phyloP scores from a whole-genome alignment of 2,797 vertebrate species.

The Melanogrammus aeglefinus region DNA sequence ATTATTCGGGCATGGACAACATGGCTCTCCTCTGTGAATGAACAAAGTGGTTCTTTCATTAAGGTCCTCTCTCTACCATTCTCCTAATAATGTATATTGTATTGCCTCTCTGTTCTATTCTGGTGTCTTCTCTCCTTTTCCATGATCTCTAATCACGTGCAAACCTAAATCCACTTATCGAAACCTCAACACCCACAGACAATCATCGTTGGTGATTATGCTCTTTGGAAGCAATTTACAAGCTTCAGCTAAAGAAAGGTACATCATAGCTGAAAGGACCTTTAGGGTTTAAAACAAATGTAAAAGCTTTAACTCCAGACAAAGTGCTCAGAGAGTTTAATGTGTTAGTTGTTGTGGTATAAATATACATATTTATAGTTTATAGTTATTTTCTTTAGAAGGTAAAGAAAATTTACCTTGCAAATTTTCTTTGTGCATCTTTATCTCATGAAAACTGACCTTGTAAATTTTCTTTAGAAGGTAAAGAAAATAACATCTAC shows the following conservation, averaged over 20 bases:
- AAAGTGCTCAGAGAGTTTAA: neutral
- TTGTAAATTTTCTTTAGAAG: too few relatives aligned
- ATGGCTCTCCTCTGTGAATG: neutral
- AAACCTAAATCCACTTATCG: neutral
- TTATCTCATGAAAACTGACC: too few relatives aligned
- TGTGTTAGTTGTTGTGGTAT: neutral
- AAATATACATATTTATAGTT: neutral
- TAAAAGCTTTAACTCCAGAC: neutral
- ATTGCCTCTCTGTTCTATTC: neutral
- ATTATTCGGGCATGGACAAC: neutral
- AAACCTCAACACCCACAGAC: neutral
- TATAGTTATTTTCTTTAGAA: too few relatives aligned
- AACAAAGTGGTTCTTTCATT: neutral
- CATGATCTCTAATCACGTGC: neutral
- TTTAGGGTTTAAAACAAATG: neutral
- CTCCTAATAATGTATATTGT: neutral
- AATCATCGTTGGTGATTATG: neutral
- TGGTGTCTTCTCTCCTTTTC: neutral
- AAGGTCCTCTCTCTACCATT: neutral
- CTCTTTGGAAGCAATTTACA: neutral
- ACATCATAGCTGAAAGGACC: too few relatives aligned
- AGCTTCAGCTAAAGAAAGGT: neutral
- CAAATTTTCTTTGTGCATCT: too few relatives aligned
- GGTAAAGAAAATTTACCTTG: too few relatives aligned
- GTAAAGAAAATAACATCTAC: too few relatives aligned